Evolutionary conservation across 2,113 vertebrate genomes (phyloP), one percentile per base, ranked within the genome.

Genomic region (Chroicocephalus ridibundus): DNA sequence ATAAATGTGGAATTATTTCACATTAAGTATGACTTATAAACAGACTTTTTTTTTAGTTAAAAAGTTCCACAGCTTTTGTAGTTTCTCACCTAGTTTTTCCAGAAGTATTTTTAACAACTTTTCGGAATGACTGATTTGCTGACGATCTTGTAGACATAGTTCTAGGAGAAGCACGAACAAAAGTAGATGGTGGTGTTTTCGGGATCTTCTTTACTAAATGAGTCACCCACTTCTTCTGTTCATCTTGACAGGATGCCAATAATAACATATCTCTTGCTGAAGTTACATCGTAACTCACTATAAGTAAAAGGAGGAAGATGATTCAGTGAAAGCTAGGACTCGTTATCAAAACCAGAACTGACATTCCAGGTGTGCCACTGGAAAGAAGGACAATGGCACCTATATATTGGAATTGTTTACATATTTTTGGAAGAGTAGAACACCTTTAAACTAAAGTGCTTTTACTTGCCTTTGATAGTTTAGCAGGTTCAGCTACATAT

Each of bases 151-250:
- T 99, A 94, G 99, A 99, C 98, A 99, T 97, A 21, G 98, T 99
- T 96, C 99, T 99, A 68, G 99, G 99, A 38, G 99, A 99, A 70
- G 99, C 98, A 96, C 99, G 98, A 74, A 99, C 98, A 97, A 99
- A 99, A 79, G 98, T 98, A 54, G 99, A 98, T 9, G 99, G 99
- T 34, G 99, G 99, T 15, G 99, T 99, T 96, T 99, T 99, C 55
- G 99, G 99, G 72, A 99, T 99, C 98, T 99, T 99, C 98, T 99
- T 99, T 97, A 99, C 98, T 88, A 99, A 99, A 96, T 99, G 99
- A 93, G 99, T 99, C 47, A 99, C 99, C 99, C 99, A 99, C 94
- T 99, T 99, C 97, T 99, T 99, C 98, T 99, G 99, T 97, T 99
- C 99, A 51, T 99, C 99, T 96, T 99, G 99, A 97, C 99, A 99